Evolutionary conservation across 2,888 invertebrate species (phyloP).

Genomic region (Vandiemenella viatica): DNA sequence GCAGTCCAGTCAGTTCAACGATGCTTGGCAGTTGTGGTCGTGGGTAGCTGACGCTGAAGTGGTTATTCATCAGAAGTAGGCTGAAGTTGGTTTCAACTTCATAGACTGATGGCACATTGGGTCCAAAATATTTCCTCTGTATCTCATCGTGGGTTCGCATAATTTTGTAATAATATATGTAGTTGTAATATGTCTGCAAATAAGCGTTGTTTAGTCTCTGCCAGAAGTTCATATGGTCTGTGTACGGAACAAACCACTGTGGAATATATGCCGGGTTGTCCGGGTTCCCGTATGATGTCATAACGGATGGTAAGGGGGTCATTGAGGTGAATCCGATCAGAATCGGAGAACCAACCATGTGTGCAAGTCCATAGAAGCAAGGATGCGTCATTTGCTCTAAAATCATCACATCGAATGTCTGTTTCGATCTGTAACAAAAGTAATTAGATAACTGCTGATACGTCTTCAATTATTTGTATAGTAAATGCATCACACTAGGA

Average conservation of each 20-base stretch:
- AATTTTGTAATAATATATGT: neutral
- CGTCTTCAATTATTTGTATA: too few species aligned
- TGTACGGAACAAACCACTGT: slow-evolving; percentile 20
- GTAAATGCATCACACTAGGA: too few species aligned
- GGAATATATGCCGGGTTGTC: slow-evolving; percentile 25
- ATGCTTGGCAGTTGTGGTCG: neutral
- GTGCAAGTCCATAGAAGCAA: neutral
- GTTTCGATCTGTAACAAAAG: neutral
- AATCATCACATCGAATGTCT: slow-evolving; percentile 37
- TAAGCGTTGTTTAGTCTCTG: slow-evolving; percentile 18
- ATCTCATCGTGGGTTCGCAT: neutral
- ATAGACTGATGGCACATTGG: neutral
- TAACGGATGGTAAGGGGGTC: slow-evolving; percentile 21
- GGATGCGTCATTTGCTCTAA: slow-evolving; percentile 32
- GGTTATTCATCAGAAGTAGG: slow-evolving; percentile 15
- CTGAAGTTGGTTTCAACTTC: slow-evolving; percentile 13
- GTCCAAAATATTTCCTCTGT: neutral
- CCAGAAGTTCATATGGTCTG: slow-evolving; percentile 19
- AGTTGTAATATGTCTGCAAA: neutral
- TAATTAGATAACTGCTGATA: too few species aligned
- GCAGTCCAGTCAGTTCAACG: neutral
- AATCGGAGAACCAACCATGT: slow-evolving; percentile 26
- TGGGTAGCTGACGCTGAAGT: neutral
- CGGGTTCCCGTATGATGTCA: slow-evolving; percentile 23
- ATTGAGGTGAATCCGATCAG: slow-evolving; percentile 29